phyloP scores from a whole-genome alignment of 2,888 invertebrate genomes.

The Heliconius ethilla region DNA sequence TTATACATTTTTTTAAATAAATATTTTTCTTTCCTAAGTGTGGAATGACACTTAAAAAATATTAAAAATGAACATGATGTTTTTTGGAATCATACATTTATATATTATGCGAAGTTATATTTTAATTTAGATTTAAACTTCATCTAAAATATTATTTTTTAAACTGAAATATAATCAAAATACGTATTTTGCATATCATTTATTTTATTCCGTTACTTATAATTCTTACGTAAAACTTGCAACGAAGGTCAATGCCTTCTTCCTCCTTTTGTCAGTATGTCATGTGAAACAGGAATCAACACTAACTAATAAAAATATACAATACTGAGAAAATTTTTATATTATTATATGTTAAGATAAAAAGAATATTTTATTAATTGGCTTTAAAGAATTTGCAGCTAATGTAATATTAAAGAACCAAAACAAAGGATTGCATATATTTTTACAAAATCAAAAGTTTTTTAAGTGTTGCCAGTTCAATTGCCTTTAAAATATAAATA shows the following conservation, averaged over 20 bases:
- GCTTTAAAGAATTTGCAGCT: neutral
- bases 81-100: neutral
- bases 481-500: neutral
- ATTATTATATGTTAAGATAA: neutral
- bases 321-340: conserved; percentile 14
- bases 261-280: conserved; percentile 15
- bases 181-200: neutral
- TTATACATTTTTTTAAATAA: too few relatives aligned
- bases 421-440: neutral
- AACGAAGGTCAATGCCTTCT: conserved; percentile 11
- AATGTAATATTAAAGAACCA: neutral
- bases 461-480: neutral
- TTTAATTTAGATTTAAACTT: neutral
- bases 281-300: conserved; percentile 8
- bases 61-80: too few relatives aligned
- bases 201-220: neutral
- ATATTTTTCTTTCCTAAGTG: too few relatives aligned
- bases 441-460: neutral
- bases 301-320: conserved; percentile 8
- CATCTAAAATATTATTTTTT: neutral
- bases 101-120: neutral
- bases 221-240: conserved; percentile 6
- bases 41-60: too few relatives aligned
- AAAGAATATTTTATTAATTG: conserved; percentile 1
- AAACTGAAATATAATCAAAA: neutral